Conservation (phyloP, 2,113 vertebrate species). For the Tyrannus savana region DNA sequence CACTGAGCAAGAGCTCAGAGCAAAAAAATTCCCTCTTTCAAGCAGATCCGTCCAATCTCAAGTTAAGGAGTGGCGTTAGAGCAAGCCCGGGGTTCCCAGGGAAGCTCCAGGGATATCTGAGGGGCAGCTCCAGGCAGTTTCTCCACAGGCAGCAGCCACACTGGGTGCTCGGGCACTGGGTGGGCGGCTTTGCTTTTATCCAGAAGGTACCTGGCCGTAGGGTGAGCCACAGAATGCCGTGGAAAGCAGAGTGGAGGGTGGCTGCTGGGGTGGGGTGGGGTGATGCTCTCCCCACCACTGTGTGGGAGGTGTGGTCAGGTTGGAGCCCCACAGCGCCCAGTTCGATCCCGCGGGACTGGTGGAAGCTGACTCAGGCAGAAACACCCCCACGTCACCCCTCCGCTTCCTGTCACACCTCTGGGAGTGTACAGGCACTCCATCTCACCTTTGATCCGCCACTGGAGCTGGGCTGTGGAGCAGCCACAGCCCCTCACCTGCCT, state of each 20-base stretch:
- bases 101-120: rapidly evolving
- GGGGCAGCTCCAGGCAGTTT: neutral
- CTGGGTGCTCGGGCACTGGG: rapidly evolving
- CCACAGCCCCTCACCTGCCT: neutral
- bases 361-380: constrained; percentile 25
- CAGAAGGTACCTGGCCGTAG: rapidly evolving
- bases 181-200: neutral
- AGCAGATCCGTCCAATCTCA: neutral
- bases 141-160: neutral
- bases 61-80: rapidly evolving
- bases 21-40: neutral
- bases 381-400: neutral
- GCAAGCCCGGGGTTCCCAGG: neutral
- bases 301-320: rapidly evolving
- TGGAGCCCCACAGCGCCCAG: neutral
- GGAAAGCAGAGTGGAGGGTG: neutral
- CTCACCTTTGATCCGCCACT: neutral
- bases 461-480: neutral
- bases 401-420: neutral
- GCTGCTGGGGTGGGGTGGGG: neutral
- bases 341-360: rapidly evolving
- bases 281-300: rapidly evolving
- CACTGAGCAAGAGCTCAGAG: neutral
- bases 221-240: neutral
- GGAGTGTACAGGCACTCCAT: neutral